These are phyloP conservation scores for Limanda limanda DNA, from an alignment of 2,113 vertebrate genomes.

Conservation along the genomic window DNA sequence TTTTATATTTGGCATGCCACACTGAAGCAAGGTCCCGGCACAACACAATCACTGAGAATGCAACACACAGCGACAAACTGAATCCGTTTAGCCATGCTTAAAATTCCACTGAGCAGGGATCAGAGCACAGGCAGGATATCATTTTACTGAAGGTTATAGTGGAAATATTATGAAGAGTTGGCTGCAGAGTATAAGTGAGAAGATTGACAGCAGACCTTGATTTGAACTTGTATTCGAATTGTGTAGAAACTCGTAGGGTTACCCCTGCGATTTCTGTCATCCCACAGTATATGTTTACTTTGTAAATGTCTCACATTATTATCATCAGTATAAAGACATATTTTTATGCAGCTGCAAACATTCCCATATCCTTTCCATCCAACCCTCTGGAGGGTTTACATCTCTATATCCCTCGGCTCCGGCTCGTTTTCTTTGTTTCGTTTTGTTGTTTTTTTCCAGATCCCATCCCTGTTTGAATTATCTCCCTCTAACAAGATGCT, in stretches of 20 bases:
- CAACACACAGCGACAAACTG: no score
- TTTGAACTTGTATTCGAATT: not conserved
- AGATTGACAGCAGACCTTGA: constrained; percentile 25
- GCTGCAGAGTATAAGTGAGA: not conserved
- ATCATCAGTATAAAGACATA: constrained; percentile 3
- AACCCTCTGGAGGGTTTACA: constrained; percentile 18
- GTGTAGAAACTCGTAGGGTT: not conserved
- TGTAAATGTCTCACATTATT: constrained; percentile 2
- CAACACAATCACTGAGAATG: no score
- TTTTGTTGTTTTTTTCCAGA: constrained; percentile 23
- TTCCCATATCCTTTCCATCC: constrained; percentile 2
- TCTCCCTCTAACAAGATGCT: constrained; percentile 60
- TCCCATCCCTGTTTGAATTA: constrained; percentile 60
- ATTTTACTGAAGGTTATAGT: not conserved
- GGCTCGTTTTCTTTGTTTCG: not conserved
- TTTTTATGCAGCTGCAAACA: constrained; percentile 16
- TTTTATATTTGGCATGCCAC: not conserved
- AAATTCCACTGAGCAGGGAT: constrained; percentile 26
- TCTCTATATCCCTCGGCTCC: not conserved
- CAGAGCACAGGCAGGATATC: not conserved
- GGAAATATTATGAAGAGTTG: not conserved
- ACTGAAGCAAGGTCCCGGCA: no score
- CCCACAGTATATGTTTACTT: not conserved
- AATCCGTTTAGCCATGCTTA: constrained; percentile 12
- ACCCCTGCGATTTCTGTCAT: not conserved